phyloP scores from a whole-genome alignment of 2,113 vertebrate species.

The Thamnophis sirtalis region DNA sequence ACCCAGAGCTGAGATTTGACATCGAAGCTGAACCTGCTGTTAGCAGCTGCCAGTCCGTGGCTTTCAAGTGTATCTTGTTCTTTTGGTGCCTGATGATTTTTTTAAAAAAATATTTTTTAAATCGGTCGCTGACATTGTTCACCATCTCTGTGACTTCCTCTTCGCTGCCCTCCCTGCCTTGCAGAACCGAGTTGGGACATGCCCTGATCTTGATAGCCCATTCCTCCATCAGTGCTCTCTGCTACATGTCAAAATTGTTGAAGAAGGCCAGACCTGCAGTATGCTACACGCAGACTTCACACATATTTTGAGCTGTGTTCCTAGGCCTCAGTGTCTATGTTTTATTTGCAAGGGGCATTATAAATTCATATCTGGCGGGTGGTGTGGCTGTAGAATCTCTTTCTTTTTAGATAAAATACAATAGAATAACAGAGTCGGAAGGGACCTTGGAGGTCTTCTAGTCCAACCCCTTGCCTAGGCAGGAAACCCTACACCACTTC shows the following conservation, averaged over 20 bases:
- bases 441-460: no score
- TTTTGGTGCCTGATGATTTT: rapidly evolving
- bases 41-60: conserved; percentile 19
- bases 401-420: neutral
- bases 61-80: neutral
- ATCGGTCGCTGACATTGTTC: neutral
- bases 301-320: neutral
- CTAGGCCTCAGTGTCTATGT: neutral
- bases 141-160: rapidly evolving
- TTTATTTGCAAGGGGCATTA: neutral
- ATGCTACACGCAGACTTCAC: neutral
- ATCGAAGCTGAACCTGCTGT: conserved; percentile 31
- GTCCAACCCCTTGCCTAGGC: no score
- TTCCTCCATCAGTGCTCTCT: neutral
- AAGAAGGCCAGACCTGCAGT: neutral
- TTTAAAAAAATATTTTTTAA: no score
- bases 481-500: no score
- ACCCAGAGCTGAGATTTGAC: neutral
- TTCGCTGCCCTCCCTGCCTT: neutral
- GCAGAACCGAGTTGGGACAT: neutral
- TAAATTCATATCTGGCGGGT: neutral
- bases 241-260: neutral
- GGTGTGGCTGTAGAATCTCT: neutral
- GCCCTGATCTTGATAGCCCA: neutral
- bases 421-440: no score